Evolutionary conservation across 2,113 vertebrate genomes (phyloP), one percentile per base, ranked within the genome.

Genomic region (Morone saxatilis): DNA sequence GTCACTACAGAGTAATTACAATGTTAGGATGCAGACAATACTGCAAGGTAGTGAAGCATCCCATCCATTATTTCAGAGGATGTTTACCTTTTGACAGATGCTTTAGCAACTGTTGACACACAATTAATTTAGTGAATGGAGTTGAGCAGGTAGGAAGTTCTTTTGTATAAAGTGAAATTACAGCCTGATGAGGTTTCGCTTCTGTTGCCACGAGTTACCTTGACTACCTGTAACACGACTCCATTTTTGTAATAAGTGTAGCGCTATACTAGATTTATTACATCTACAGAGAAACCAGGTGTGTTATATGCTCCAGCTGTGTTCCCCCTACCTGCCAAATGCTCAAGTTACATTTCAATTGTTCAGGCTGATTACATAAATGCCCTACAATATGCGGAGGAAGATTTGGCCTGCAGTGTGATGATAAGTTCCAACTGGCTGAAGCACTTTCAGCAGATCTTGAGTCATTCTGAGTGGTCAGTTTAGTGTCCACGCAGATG

Each of bases 81-180:
- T 88, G 79, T 88, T 91, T 88, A 79, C 70, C 50, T 83, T 76
- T 45, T 73, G 75, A 85, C 73, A 83, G 88, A 90, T 71, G 83
- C 76, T 80, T 65, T 41, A 60, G 70, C 78, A 57, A 80, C 80
- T 79, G 86, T 62, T 84, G 86, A 83, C 88, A 87, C 87, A 69
- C 75, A 25, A 80, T 84, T 56, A 67, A 80, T 83, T 83, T 65
- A 71, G 51, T 75, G 63, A 79, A 72, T 67, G 59, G 59, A 78
- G 71, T 81, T 62, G 80, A 87, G 74, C 79, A 48, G 48, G 56
- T 59, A 56, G 36, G 41, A 71, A 72, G 78, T 38, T 67, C 45
- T 67, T 84, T 74, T 80, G 59, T 83, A 38, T 66, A 14, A 66
- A 59, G 47, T 62, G 66, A 76, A 79, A 79, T 20, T 56, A 22